Evolutionary conservation across 2,888 invertebrate species (phyloP), one percentile per base, ranked within the genome.

Genomic region (Psococerastis gibbosa): DNA sequence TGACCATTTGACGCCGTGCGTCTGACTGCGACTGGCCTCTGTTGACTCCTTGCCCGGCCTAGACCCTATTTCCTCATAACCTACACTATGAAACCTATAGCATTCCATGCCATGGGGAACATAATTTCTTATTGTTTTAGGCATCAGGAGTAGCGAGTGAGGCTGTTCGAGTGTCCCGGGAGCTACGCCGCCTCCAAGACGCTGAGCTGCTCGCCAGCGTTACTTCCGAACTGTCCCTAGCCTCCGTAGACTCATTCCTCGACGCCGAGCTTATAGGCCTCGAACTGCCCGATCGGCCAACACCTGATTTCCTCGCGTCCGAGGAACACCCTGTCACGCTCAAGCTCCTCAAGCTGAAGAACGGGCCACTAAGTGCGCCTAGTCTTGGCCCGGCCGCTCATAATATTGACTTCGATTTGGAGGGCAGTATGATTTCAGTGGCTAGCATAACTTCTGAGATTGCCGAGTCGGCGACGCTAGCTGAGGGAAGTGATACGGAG

Each of bases 351-450:
- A 38, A 38, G 20, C 22, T 38, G 17, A 38, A 38, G 20, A 38
- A 38, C 20, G 38, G 20, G 20, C 38, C 38, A 13, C 9, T 38
- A 13, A 38, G 38, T 18, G 17, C 20, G 38, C 38, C 38, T 4
- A 38, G 38, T 20, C 22, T 38, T n/a, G 38, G 38, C 5, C 15
- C n/a, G 22, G 17, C 38, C 3, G 38, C 48, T 23, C 11, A 46
- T n/a, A 35, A 45, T 15, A 69, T 75, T 52, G 59, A 78, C 3
- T 53, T 71, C 2, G 87, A 88, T 52, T 72, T 81, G 71, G 80
- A 80, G 50, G 74, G 75, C 48, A 87, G 85, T 49, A 81, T 85
- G 75, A 65, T 80, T 11, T 87, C 85, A 44, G 80, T 87, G 0
- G 78, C 80, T 0, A 87, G 85, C 56, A 77, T 85, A 46, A 77